phyloP scores from a whole-genome alignment of 2,888 invertebrate genomes.

The Spodoptera picta region DNA sequence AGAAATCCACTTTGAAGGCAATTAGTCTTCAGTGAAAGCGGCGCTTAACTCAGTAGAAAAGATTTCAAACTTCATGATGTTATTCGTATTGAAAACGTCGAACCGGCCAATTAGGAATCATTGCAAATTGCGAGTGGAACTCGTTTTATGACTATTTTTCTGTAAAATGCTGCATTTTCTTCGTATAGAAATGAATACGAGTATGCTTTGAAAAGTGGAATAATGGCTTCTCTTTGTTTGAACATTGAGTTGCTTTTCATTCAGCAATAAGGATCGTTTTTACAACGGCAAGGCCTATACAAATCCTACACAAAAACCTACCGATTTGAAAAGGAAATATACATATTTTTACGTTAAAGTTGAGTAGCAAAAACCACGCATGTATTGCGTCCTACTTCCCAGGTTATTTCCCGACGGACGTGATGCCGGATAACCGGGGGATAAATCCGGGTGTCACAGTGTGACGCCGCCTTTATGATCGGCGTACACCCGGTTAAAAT shows the following conservation, averaged over 20 bases:
- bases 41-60: slow-evolving; percentile 15
- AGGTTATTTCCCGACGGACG: slow-evolving; percentile 51
- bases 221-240: no score
- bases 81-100: neutral
- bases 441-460: slow-evolving; percentile 34
- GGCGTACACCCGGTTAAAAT: slow-evolving; percentile 23
- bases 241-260: no score
- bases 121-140: neutral
- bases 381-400: slow-evolving; percentile 23
- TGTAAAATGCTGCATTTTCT: no score
- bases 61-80: slow-evolving; percentile 1
- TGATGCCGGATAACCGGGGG: slow-evolving; percentile 39
- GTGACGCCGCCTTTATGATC: slow-evolving; percentile 43
- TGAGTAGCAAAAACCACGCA: slow-evolving; percentile 12
- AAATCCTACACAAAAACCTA: slow-evolving; percentile 26
- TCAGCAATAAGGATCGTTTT: neutral
- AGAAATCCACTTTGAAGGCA: slow-evolving; percentile 16
- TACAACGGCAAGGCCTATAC: slow-evolving; percentile 13
- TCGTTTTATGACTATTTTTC: no score
- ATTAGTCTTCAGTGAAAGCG: slow-evolving; percentile 17
- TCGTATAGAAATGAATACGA: no score
- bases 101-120: neutral
- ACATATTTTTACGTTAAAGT: slow-evolving; percentile 22
- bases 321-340: slow-evolving; percentile 27
- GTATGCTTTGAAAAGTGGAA: no score